Evolutionary conservation across 2,797 vertebrate genomes (phyloP).

Genomic region (Neosalanx taihuensis): DNA sequence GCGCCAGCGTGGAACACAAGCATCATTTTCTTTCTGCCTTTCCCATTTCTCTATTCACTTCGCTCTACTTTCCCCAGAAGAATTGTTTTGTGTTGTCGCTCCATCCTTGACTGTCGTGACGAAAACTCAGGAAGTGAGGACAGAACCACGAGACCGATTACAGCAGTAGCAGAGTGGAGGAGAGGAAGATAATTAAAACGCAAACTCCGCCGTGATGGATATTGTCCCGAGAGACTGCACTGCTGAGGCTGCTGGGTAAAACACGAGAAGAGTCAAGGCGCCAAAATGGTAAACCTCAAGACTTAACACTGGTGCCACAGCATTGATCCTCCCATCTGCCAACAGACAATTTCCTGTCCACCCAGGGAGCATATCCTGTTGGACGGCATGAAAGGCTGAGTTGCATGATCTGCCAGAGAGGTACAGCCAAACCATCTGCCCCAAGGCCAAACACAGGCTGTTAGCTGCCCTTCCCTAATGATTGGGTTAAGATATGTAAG

Average conservation of each 20-base stretch:
- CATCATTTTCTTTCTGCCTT: not conserved
- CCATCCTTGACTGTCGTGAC: not conserved
- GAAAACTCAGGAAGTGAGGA: not conserved
- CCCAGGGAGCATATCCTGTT: constrained; percentile 18
- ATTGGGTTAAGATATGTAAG: not conserved
- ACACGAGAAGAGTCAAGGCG: not conserved
- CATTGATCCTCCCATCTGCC: constrained; percentile 13
- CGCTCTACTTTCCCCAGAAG: not conserved
- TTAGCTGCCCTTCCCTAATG: constrained; percentile 10
- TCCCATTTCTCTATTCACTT: not conserved
- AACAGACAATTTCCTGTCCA: constrained; percentile 12
- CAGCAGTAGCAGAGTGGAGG: not conserved
- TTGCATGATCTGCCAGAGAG: not conserved
- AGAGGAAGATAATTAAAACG: constrained; percentile 18
- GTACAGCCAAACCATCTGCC: constrained; percentile 18
- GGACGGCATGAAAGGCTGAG: not conserved
- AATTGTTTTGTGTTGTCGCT: not conserved
- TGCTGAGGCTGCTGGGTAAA: not conserved
- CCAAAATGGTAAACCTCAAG: not conserved
- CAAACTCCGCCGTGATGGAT: not conserved
- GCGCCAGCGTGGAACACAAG: not conserved
- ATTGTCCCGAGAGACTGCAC: not conserved
- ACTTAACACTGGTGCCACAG: not conserved
- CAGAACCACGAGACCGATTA: not conserved
- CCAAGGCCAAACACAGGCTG: not conserved